Conservation (phyloP, 2,888 invertebrate genomes). For the Callyntrura sp. region DNA sequence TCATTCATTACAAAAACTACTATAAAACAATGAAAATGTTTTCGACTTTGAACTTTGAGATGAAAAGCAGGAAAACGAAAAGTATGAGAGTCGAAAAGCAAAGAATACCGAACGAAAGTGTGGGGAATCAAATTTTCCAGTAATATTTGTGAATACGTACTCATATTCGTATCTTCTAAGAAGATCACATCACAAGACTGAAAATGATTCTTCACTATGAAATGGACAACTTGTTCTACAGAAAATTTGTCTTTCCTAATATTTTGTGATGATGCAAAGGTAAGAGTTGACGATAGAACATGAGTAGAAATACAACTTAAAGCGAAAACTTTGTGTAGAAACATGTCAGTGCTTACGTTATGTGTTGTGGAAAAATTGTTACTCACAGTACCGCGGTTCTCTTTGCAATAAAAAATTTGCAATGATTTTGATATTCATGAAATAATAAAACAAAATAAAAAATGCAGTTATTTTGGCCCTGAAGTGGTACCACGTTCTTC, state of each 20-base stretch:
- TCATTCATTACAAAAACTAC: background rate
- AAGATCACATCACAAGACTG: background rate
- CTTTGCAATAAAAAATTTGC: no score
- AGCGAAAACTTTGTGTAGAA: no score
- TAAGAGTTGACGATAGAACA: no score
- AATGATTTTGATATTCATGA: no score
- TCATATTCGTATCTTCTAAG: background rate
- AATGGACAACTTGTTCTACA: background rate
- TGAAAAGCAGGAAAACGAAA: background rate
- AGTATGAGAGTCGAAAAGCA: background rate
- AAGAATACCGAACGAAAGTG: background rate
- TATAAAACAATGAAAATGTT: constrained; percentile 46
- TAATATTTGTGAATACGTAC: background rate
- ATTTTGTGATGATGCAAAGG: background rate
- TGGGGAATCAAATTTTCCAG: background rate
- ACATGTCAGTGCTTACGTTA: no score
- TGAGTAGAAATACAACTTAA: no score
- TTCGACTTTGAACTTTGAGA: background rate
- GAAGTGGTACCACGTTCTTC: no score
- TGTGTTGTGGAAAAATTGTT: no score
- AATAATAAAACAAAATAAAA: no score
- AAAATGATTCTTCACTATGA: background rate
- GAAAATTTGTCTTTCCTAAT: background rate
- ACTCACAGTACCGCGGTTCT: no score
- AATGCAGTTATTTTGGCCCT: no score